These are phyloP conservation scores for Solea senegalensis DNA, from an alignment of 2,113 vertebrate species.

Conservation along the genomic window DNA sequence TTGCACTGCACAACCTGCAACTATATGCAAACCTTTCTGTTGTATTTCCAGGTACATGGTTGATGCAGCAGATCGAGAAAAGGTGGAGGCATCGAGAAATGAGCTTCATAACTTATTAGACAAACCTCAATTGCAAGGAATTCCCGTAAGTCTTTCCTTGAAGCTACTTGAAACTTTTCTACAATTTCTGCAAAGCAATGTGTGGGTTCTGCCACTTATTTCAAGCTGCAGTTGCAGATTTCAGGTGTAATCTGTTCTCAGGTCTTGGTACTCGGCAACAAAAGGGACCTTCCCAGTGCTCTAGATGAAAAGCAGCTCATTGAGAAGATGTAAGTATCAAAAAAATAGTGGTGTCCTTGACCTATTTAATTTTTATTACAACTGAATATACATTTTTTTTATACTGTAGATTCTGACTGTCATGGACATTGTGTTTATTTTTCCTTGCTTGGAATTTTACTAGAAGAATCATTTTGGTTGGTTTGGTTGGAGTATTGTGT, in stretches of 20 bases:
- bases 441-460: background rate
- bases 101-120: slow-evolving; percentile 99
- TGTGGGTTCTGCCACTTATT: background rate
- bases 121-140: slow-evolving; percentile 98
- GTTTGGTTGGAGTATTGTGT: background rate
- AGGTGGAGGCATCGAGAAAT: slow-evolving; percentile 97
- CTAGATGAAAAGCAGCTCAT: slow-evolving; percentile 93
- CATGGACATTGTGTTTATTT: background rate
- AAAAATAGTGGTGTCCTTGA: background rate
- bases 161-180: background rate
- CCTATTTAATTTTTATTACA: background rate
- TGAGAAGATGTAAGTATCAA: slow-evolving; percentile 88
- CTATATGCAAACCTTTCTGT: background rate
- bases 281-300: slow-evolving; percentile 87
- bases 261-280: slow-evolving; percentile 91
- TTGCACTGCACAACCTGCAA: background rate
- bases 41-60: slow-evolving; percentile 92
- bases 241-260: slow-evolving; percentile 55
- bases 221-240: slow-evolving; percentile 4
- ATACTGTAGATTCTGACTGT: background rate
- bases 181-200: slow-evolving; percentile 7
- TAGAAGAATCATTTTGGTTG: background rate
- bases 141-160: slow-evolving; percentile 88
- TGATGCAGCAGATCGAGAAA: slow-evolving; percentile 96
- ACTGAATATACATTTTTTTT: background rate